Conservation (phyloP, 2,113 vertebrate species). For the Dromaius novaehollandiae region DNA sequence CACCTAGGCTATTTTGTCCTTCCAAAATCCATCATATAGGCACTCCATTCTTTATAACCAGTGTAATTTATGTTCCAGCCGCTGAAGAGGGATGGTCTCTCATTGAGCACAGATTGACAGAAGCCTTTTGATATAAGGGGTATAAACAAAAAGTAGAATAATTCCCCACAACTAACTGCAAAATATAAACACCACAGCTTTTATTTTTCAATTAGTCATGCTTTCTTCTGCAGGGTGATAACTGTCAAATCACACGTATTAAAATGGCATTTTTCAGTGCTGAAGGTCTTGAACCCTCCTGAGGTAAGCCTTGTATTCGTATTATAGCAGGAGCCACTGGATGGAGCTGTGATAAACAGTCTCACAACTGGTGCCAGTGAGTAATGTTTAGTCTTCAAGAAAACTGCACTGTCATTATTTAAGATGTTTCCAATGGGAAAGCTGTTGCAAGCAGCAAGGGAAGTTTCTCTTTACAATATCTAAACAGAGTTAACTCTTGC, state of each 20-base stretch:
- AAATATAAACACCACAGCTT: neutral
- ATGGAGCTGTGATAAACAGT: conserved; percentile 53
- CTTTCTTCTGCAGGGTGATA: neutral
- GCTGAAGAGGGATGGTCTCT: neutral
- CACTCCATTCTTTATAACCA: neutral
- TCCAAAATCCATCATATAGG: neutral
- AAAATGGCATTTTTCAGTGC: neutral
- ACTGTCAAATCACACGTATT: neutral
- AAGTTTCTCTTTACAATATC: neutral
- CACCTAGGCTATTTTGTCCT: neutral
- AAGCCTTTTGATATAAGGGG: neutral
- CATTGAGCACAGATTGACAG: neutral
- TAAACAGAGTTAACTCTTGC: neutral
- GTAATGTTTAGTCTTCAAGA: neutral
- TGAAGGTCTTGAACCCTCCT: neutral
- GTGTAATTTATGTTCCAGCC: conserved; percentile 1
- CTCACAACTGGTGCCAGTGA: neutral
- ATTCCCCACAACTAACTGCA: neutral
- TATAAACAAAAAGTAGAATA: neutral
- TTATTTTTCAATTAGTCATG: neutral
- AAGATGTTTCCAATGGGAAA: neutral
- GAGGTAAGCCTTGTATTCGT: neutral
- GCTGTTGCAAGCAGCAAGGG: neutral
- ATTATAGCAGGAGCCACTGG: conserved; percentile 16
- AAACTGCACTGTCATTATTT: neutral